Percentiles rank a stretch among this genome's conserved stretches.
phyloP scores from a whole-genome alignment of 1,140 invertebrate species.

The Cyclina sinensis region DNA sequence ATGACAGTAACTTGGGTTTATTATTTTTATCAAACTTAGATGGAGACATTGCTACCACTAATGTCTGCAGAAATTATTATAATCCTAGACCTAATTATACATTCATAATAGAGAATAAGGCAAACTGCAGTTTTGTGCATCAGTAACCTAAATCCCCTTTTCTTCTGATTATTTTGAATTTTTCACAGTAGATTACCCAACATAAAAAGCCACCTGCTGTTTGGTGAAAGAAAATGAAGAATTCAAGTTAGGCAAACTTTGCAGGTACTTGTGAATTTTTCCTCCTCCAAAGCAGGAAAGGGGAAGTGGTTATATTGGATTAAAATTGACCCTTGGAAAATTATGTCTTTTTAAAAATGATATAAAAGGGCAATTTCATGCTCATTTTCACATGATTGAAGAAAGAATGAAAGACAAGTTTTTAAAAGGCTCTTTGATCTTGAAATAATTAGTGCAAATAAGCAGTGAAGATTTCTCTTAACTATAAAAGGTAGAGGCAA shows the following conservation, averaged over 20 bases:
- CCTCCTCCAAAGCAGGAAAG: not conserved
- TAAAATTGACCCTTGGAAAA: not conserved
- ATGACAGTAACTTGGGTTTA: too few species aligned
- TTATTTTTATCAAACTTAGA: too few species aligned
- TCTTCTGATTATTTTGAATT: too few species aligned
- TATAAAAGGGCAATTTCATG: not conserved
- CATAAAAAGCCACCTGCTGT: constrained; percentile 2
- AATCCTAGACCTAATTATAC: too few species aligned
- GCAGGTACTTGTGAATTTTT: constrained; percentile 6
- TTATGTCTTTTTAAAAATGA: not conserved
- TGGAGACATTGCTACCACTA: too few species aligned
- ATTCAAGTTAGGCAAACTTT: not conserved
- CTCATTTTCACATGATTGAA: not conserved
- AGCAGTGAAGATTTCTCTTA: not conserved
- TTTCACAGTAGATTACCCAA: not conserved
- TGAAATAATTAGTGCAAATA: not conserved
- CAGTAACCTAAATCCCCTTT: too few species aligned
- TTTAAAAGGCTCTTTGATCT: not conserved
- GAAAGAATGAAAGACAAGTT: not conserved
- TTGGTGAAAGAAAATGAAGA: not conserved
- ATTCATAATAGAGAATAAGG: too few species aligned
- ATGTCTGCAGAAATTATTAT: too few species aligned
- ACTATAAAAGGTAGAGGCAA: too few species aligned
- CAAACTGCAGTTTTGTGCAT: too few species aligned
- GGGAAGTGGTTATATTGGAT: constrained; percentile 5